These are phyloP conservation scores for Gadus macrocephalus DNA, from an alignment of 2,113 vertebrate genomes.

Conservation along the genomic window DNA sequence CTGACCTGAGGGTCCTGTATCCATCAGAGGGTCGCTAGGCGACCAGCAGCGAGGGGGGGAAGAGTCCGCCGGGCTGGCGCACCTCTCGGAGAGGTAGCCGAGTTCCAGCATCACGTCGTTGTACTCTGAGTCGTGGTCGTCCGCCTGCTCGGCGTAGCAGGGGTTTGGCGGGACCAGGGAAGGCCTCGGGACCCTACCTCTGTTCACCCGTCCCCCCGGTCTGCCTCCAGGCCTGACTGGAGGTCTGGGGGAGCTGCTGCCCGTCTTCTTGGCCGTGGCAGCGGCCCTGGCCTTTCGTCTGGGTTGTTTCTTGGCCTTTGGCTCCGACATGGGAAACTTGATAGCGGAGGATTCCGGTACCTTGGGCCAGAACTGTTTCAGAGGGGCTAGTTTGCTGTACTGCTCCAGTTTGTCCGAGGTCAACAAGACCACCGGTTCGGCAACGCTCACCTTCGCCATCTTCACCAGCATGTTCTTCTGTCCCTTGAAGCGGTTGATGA, in stretches of 20 bases:
- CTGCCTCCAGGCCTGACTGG: conserved; percentile 70
- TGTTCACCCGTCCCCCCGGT: conserved; percentile 52
- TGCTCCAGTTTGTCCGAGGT: conserved; percentile 86
- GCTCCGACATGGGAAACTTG: conserved; percentile 84
- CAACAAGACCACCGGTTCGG: conserved; percentile 82
- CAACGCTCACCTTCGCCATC: conserved; percentile 86
- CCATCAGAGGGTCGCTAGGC: conserved; percentile 86
- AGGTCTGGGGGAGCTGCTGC: conserved; percentile 72
- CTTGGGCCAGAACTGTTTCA: conserved; percentile 95
- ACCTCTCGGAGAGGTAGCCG: conserved; percentile 94
- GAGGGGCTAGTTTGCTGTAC: conserved; percentile 89
- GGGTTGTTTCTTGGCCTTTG: conserved; percentile 86
- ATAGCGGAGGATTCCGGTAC: conserved; percentile 89
- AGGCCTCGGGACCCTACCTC: conserved; percentile 66
- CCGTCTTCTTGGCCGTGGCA: conserved; percentile 76
- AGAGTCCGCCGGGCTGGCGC: conserved; percentile 82
- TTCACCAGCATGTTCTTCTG: conserved; percentile 98
- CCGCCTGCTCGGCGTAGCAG: conserved; percentile 83
- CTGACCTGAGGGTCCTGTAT: conserved; percentile 71
- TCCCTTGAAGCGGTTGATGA: conserved; percentile 98
- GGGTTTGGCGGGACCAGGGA: conserved; percentile 80
- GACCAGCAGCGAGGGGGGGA: conserved; percentile 98
- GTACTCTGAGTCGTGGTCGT: conserved; percentile 85
- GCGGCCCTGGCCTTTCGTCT: conserved; percentile 88
- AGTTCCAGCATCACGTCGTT: conserved; percentile 93